These are phyloP conservation scores for Catharus bicknelli DNA, from an alignment of 2,113 vertebrate species.

Conservation along the genomic window DNA sequence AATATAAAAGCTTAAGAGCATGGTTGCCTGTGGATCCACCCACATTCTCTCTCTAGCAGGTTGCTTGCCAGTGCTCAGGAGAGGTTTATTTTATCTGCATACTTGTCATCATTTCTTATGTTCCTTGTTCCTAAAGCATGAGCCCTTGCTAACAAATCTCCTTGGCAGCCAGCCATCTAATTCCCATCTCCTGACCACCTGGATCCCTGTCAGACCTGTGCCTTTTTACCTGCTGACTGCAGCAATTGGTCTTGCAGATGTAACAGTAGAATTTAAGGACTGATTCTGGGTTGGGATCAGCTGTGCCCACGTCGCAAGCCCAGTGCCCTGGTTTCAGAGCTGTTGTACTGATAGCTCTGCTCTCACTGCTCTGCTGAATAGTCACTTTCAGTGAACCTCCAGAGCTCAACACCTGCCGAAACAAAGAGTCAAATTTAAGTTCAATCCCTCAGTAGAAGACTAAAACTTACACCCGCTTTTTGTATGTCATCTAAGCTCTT, in stretches of 20 bases:
- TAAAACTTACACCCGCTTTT: not conserved
- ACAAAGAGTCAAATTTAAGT: not conserved
- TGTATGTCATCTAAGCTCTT: not conserved
- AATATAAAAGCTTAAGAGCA: constrained; percentile 46
- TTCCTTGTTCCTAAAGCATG: not conserved
- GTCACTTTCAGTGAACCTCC: constrained; percentile 91
- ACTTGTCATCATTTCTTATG: not conserved
- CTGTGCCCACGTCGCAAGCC: constrained; percentile 19
- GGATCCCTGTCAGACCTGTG: not conserved
- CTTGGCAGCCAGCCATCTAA: not conserved
- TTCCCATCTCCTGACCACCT: not conserved
- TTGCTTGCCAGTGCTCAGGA: constrained; percentile 17
- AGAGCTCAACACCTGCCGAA: constrained; percentile 77
- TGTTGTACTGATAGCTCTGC: constrained; percentile 86
- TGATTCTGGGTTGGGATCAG: constrained; percentile 48
- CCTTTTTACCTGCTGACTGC: constrained; percentile 86
- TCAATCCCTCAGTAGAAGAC: not conserved
- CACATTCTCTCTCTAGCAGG: constrained; percentile 5
- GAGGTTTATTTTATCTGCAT: constrained; percentile 4
- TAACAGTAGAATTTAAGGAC: constrained; percentile 92
- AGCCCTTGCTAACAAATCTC: not conserved
- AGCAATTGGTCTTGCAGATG: constrained; percentile 90
- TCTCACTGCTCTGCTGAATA: constrained; percentile 91
- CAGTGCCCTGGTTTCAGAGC: constrained; percentile 62
- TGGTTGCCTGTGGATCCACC: constrained; percentile 45